phyloP scores from a whole-genome alignment of 2,888 invertebrate genomes.

The Blastobasis adustella region DNA sequence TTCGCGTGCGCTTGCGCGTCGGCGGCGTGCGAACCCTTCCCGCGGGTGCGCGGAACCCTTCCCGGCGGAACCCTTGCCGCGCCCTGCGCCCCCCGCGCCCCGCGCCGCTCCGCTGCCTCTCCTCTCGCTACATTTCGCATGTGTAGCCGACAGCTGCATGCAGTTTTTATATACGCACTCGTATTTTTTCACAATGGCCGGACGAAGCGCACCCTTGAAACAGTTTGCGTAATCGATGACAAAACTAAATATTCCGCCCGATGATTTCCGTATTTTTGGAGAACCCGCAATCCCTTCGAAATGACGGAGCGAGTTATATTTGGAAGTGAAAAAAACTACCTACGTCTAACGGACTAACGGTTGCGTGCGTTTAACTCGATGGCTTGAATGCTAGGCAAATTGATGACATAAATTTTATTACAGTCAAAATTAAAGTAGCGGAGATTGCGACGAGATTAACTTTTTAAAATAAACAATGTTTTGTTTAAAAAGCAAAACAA shows the following conservation, averaged over 20 bases:
- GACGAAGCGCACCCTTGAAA: conserved; percentile 71
- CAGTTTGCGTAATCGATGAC: conserved; percentile 76
- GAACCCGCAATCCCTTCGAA: conserved; percentile 36
- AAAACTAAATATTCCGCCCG: conserved; percentile 75
- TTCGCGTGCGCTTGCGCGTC: conserved; percentile 74
- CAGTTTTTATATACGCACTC: conserved; percentile 71
- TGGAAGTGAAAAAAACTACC: conserved; percentile 8
- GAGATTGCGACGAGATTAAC: too few relatives aligned
- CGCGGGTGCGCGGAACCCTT: conserved; percentile 56
- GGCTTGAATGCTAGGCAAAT: too few relatives aligned
- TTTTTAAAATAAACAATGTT: too few relatives aligned
- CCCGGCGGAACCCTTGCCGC: conserved; percentile 22
- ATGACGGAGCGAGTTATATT: conserved; percentile 20
- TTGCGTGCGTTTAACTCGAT: background rate
- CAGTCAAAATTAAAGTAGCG: too few relatives aligned
- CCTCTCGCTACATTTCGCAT: conserved; percentile 66
- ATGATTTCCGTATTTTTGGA: conserved; percentile 73
- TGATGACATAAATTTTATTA: background rate
- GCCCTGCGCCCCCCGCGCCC: conserved; percentile 24
- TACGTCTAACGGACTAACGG: background rate
- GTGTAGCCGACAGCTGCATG: conserved; percentile 72
- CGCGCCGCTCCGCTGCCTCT: conserved; percentile 29
- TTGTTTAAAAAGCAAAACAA: too few relatives aligned
- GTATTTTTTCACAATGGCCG: conserved; percentile 70
- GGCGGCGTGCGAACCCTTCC: conserved; percentile 70